Conservation (phyloP, 2,888 invertebrate genomes). For the Lasioglossum oenotherae region DNA sequence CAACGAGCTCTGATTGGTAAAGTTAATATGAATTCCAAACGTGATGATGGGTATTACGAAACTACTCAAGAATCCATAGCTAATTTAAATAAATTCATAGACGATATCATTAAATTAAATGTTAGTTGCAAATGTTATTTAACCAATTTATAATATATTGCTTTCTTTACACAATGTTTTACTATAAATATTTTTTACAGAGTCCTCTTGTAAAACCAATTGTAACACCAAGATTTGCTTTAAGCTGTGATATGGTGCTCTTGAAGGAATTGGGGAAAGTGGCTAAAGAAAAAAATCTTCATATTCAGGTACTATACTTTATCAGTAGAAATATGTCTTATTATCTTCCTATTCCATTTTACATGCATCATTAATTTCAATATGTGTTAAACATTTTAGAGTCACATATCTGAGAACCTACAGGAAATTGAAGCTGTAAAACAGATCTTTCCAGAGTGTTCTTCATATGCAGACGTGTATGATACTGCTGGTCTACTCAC, state of each 20-base stretch:
- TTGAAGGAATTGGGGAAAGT: constrained; percentile 89
- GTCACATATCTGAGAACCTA: constrained; percentile 93
- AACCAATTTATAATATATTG: not conserved
- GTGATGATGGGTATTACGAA: constrained; percentile 88
- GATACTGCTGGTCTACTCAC: constrained; percentile 90
- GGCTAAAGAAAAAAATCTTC: constrained; percentile 88
- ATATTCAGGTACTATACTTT: constrained; percentile 88
- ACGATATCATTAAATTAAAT: constrained; percentile 77
- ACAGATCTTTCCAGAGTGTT: constrained; percentile 85
- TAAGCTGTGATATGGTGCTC: constrained; percentile 90
- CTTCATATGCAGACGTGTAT: constrained; percentile 91
- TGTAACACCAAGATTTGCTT: constrained; percentile 94
- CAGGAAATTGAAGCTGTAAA: constrained; percentile 90
- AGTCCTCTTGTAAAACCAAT: constrained; percentile 90
- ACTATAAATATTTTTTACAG: constrained; percentile 83
- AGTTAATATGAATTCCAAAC: constrained; percentile 90
- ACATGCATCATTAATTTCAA: not conserved
- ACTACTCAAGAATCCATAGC: constrained; percentile 87
- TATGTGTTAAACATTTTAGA: constrained; percentile 85
- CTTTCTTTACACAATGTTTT: not conserved
- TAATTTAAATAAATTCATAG: constrained; percentile 88
- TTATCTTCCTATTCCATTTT: not conserved
- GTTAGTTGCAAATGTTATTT: constrained; percentile 21
- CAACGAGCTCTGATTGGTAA: constrained; percentile 95
- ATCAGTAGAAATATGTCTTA: not conserved